These are phyloP conservation scores for Brotula barbata DNA, from an alignment of 2,797 vertebrate genomes.

Conservation along the genomic window DNA sequence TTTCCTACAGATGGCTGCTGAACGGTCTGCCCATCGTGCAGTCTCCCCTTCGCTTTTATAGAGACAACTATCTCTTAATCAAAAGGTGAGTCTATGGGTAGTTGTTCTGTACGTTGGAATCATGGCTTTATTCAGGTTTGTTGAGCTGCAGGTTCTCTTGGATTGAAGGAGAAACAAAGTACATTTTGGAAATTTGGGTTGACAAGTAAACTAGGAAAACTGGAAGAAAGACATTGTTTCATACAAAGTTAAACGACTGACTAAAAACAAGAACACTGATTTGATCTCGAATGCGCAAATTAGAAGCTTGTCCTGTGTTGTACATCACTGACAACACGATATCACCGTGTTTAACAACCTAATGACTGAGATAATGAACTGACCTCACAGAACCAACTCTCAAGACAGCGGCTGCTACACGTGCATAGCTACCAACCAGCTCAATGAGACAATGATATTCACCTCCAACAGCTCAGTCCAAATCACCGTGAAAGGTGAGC, in stretches of 20 bases:
- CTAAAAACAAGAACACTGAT: too few species aligned
- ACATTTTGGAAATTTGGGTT: too few species aligned
- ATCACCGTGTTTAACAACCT: background rate
- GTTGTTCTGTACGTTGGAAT: too few species aligned
- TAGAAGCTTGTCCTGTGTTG: too few species aligned
- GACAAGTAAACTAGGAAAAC: too few species aligned
- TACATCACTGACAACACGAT: too few species aligned
- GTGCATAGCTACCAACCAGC: slow-evolving; percentile 64
- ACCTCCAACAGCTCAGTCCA: slow-evolving; percentile 21
- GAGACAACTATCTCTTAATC: slow-evolving; percentile 29
- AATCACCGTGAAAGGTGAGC: slow-evolving; percentile 70
- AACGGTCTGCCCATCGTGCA: slow-evolving; percentile 16
- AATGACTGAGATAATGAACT: slow-evolving; percentile 1
- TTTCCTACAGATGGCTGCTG: slow-evolving; percentile 68
- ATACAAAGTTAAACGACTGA: too few species aligned
- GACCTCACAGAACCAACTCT: slow-evolving; percentile 37
- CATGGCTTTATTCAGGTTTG: too few species aligned
- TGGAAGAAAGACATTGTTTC: too few species aligned
- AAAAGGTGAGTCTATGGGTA: slow-evolving; percentile 62
- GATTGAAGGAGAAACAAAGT: too few species aligned
- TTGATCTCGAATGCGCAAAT: too few species aligned
- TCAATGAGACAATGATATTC: slow-evolving; percentile 42
- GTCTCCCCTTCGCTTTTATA: background rate
- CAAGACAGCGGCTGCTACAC: slow-evolving; percentile 64
- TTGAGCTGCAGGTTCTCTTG: too few species aligned